These are phyloP conservation scores for Nipponia nippon DNA, from an alignment of 2,113 vertebrate genomes.

Conservation along the genomic window DNA sequence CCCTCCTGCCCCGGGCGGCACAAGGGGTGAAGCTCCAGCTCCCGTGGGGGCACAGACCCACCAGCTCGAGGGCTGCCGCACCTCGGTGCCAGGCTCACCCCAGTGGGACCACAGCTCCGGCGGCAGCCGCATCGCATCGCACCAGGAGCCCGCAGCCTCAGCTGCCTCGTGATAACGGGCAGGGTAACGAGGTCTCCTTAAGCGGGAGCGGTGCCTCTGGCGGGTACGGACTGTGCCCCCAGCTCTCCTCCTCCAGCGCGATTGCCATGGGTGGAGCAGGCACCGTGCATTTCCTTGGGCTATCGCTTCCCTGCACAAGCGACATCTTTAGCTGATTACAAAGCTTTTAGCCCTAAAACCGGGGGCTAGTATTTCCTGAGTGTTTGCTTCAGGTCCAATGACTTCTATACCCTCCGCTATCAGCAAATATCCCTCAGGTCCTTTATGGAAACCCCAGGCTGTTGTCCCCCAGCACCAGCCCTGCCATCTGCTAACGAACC, in stretches of 20 bases:
- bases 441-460: not conserved
- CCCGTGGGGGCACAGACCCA: rapidly evolving
- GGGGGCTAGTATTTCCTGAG: not conserved
- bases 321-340: not conserved
- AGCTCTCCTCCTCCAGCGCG: not conserved
- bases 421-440: not conserved
- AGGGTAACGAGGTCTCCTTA: not conserved
- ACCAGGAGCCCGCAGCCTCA: not conserved
- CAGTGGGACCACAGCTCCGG: not conserved
- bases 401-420: not conserved
- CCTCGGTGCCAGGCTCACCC: rapidly evolving
- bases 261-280: not conserved
- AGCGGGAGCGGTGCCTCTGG: not conserved
- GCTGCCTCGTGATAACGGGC: not conserved
- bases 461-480: not conserved
- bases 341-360: not conserved
- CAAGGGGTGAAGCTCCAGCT: rapidly evolving
- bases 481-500: not conserved
- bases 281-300: not conserved
- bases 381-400: not conserved
- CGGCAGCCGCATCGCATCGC: rapidly evolving
- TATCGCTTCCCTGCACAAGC: not conserved
- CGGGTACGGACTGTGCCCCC: not conserved
- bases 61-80: not conserved
- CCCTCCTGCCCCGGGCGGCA: not conserved